phyloP scores from a whole-genome alignment of 92 coral and sea anemone genomes.

The Galaxea fascicularis region DNA sequence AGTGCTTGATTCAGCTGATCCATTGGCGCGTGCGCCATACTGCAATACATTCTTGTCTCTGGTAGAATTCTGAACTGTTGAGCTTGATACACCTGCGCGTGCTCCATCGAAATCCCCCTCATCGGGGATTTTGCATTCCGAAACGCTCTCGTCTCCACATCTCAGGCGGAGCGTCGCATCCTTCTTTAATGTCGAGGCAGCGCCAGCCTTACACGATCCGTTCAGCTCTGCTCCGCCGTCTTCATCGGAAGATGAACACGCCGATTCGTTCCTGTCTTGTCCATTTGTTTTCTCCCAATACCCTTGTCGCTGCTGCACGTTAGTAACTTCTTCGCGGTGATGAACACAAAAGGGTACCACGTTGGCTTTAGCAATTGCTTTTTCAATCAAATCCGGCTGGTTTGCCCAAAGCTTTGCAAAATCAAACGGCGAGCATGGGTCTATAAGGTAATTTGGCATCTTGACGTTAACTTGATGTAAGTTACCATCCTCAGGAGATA shows the following conservation, averaged over 20 bases:
- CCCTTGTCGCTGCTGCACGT: background rate
- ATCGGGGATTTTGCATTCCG: constrained; percentile 30
- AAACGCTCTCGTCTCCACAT: constrained; percentile 18
- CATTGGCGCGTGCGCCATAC: background rate
- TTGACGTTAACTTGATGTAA: background rate
- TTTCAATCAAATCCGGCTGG: background rate
- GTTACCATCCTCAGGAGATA: background rate
- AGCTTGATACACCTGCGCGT: background rate
- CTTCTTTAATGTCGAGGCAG: background rate
- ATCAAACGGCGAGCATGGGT: background rate
- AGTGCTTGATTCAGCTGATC: background rate
- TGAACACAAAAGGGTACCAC: background rate
- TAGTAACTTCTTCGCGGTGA: background rate
- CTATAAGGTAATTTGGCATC: background rate
- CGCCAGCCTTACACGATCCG: background rate
- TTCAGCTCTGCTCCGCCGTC: background rate
- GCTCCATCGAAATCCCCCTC: background rate
- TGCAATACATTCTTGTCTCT: background rate
- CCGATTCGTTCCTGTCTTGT: background rate
- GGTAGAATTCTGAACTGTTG: background rate
- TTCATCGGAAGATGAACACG: background rate
- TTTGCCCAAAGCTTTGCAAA: background rate
- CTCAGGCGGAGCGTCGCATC: constrained; percentile 8
- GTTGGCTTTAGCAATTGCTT: background rate
- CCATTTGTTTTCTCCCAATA: background rate